Evolutionary conservation across 2,113 vertebrate species (phyloP), one percentile per base, ranked within the genome.

Genomic region (Mus musculus): DNA sequence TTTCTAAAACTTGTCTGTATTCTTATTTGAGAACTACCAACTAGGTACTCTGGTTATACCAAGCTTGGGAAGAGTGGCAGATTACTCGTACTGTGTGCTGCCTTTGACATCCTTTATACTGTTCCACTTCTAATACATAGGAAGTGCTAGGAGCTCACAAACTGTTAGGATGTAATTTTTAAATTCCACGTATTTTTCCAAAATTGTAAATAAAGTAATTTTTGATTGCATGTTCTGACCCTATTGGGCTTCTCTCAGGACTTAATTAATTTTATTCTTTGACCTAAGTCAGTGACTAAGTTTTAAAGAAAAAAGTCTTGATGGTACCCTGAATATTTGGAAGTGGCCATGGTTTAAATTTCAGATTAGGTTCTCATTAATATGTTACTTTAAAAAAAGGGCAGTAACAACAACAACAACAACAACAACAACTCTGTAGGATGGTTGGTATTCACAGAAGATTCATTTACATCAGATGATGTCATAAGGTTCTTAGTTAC

Each of bases 151-250:
- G 88, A 93, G 65, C 33, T 54, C 6, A 46, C 65, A 75, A 85
- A 92, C 5, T 71, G 89, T 67, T 89, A 76, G 33, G 63, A 46
- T 69, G 16, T 88, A 92, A 39, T 71, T 95, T 97, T 93, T 86
- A 69, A 86, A 88, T 30, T 59, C 67, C 49, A 56, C 94, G 24
- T 93, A 42, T 20, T 42, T 93, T 28, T 95, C 65, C 39, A 88
- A 19, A 80, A 24, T 88, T 88, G 22, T 88, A 89, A 93, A 4
- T 82, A 36, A 87, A 86, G 14, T 82, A 30, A 14, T 89, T 93
- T 91, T 89, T 96, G 59, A 78, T 22, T 22, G 0, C 85, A 49
- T 75, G 93, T 84, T 93, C 67, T 85, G n/a, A 30, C 36, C 86
- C 71, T 73, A 14, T n/a, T 90, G 75, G 17, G 24, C 65, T 91